Conservation (phyloP, 2,113 vertebrate species). For the Elachura formosa region DNA sequence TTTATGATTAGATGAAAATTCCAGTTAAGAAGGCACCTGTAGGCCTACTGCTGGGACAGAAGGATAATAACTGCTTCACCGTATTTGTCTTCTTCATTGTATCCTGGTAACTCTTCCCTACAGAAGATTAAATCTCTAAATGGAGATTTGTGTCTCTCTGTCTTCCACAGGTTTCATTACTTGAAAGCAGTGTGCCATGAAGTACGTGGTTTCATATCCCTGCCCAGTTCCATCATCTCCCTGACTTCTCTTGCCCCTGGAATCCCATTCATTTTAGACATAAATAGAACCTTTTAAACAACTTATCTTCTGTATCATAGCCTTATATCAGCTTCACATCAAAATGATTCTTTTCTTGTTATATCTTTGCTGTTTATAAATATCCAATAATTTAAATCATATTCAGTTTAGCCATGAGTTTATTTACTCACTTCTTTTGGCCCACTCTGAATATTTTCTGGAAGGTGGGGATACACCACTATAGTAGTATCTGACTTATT, state of each 20-base stretch:
- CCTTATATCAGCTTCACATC: not conserved
- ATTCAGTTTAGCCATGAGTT: not conserved
- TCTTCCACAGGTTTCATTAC: not conserved
- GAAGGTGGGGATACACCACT: not conserved
- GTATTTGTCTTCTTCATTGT: not conserved
- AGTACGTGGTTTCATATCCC: not conserved
- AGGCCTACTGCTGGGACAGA: not conserved
- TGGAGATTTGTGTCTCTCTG: not conserved
- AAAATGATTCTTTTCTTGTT: not conserved
- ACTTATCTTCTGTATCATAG: not conserved
- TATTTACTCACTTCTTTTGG: not conserved
- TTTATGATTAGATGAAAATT: not conserved
- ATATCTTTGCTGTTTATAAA: not conserved
- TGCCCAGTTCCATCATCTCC: not conserved
- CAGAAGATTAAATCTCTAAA: not conserved
- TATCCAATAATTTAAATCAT: not conserved
- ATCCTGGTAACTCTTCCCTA: not conserved
- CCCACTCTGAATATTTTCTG: not conserved
- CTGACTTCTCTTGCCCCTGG: not conserved
- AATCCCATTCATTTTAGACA: not conserved
- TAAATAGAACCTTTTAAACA: not conserved
- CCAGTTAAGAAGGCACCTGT: not conserved
- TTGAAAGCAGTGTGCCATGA: not conserved
- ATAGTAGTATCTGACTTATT: not conserved
- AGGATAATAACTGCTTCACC: not conserved